These are phyloP conservation scores for Heterotis niloticus DNA, from an alignment of 2,113 vertebrate species.

Conservation along the genomic window DNA sequence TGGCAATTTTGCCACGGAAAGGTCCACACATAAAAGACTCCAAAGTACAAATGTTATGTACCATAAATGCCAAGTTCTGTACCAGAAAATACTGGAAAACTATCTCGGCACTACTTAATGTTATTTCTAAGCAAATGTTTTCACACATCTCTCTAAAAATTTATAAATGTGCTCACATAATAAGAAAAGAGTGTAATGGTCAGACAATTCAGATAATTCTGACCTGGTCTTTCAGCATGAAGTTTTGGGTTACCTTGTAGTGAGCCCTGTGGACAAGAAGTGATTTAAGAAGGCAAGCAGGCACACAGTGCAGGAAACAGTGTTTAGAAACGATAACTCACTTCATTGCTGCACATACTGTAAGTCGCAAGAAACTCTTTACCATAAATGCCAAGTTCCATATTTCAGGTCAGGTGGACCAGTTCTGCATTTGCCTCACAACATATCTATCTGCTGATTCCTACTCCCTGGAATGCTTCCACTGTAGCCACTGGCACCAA, in stretches of 20 bases:
- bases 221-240: neutral
- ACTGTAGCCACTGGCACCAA: neutral
- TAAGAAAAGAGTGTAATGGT: neutral
- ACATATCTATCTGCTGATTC: neutral
- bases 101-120: too few species aligned
- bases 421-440: neutral
- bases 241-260: conserved; percentile 14
- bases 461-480: neutral
- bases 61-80: too few species aligned
- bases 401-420: neutral
- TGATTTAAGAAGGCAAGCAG: conserved; percentile 11
- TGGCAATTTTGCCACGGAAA: too few species aligned
- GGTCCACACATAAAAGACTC: too few species aligned
- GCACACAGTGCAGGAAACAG: conserved; percentile 4
- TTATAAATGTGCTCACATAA: too few species aligned
- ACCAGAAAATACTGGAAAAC: too few species aligned
- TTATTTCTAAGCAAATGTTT: too few species aligned
- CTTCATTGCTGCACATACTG: neutral
- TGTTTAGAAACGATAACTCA: conserved; percentile 1
- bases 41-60: neutral
- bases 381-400: neutral
- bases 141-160: too few species aligned
- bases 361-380: conserved; percentile 9
- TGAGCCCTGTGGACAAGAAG: neutral
- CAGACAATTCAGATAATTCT: neutral